These are phyloP conservation scores for Xiphydria camelus DNA, from an alignment of 2,888 invertebrate genomes.

Conservation along the genomic window DNA sequence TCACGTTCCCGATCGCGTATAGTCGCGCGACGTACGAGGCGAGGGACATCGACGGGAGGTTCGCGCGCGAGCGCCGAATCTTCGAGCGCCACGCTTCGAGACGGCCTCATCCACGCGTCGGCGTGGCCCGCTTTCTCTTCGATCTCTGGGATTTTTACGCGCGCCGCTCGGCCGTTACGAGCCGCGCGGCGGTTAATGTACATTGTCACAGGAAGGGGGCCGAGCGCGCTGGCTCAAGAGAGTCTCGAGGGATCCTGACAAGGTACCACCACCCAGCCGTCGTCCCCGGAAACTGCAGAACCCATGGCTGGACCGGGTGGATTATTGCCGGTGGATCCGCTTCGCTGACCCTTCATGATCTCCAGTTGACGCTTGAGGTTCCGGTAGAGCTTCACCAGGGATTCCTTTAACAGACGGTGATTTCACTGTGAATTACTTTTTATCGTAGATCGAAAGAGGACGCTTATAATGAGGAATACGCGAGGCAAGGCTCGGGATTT, in stretches of 20 bases:
- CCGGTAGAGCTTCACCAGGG: constrained; percentile 68
- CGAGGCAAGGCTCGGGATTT: neutral
- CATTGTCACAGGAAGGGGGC: no score
- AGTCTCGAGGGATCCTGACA: constrained; percentile 45
- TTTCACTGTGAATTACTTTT: no score
- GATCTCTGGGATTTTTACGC: neutral
- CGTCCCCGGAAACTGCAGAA: constrained; percentile 53
- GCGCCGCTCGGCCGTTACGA: neutral
- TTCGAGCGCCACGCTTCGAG: neutral
- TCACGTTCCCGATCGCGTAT: no score
- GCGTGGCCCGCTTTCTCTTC: neutral
- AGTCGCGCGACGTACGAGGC: no score
- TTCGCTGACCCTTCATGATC: constrained; percentile 57
- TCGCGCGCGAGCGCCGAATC: no score
- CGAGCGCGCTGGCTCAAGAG: constrained; percentile 32
- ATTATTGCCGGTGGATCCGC: constrained; percentile 16
- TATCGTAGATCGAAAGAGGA: no score
- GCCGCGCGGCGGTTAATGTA: no score
- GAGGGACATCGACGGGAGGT: no score
- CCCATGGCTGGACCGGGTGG: constrained; percentile 24
- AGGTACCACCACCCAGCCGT: constrained; percentile 62
- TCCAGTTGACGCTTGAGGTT: constrained; percentile 70
- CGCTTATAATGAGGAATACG: neutral
- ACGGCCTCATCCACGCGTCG: neutral
- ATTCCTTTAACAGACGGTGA: constrained; percentile 66